Evolutionary conservation across 2,888 invertebrate genomes (phyloP).

Genomic region (Stegophylla sp.): DNA sequence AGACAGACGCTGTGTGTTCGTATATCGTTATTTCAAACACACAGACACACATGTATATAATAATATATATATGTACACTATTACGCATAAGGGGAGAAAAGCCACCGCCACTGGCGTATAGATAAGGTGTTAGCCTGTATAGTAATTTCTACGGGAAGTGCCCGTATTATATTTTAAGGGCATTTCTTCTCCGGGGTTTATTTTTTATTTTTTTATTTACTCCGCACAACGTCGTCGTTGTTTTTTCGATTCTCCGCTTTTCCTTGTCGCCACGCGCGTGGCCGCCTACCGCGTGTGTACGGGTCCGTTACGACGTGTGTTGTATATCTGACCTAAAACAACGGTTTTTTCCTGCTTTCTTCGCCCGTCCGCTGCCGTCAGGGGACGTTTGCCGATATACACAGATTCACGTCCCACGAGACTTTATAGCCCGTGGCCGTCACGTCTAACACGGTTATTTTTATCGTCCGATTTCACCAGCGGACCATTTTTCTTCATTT

Average conservation of each 20-base stretch:
- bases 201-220: constrained; percentile 12
- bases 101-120: constrained; percentile 17
- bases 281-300: neutral
- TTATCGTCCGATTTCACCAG: constrained; percentile 59
- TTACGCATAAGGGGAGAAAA: neutral
- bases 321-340: constrained; percentile 59
- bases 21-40: neutral
- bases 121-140: constrained; percentile 46
- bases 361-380: constrained; percentile 37
- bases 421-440: constrained; percentile 59
- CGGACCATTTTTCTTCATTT: constrained; percentile 59
- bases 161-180: constrained; percentile 44
- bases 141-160: constrained; percentile 29
- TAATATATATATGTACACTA: neutral
- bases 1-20: constrained; percentile 16
- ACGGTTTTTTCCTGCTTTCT: constrained; percentile 41
- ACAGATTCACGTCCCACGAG: constrained; percentile 56
- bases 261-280: neutral
- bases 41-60: neutral
- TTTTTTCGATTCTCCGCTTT: constrained; percentile 34
- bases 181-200: constrained; percentile 17
- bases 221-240: constrained; percentile 22
- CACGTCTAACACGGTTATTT: constrained; percentile 58
- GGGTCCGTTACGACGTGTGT: constrained; percentile 32
- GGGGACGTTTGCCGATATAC: constrained; percentile 56